Evolutionary conservation across 2,797 vertebrate species (phyloP), one percentile per base, ranked within the genome.

Genomic region (Chelmon rostratus): DNA sequence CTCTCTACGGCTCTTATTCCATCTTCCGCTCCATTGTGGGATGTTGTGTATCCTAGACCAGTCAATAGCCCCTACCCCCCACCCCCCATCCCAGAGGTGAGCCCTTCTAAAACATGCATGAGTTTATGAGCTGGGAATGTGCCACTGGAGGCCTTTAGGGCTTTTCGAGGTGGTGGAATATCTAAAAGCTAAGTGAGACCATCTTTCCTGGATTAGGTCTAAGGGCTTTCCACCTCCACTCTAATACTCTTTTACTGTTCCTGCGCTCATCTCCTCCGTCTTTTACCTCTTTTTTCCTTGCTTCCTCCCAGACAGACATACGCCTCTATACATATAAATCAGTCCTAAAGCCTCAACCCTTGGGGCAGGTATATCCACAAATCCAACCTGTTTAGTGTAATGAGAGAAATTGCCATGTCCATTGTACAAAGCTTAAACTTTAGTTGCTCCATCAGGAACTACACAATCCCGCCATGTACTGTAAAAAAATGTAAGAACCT

Each of bases 71-170:
- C 69, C 72, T 65, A 33, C 64, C 79, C 74, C 78, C 74, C 68
- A 87, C 84, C 76, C 40, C 40, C 40, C 40, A 42, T 6, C 40
- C 88, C n/a, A 7, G 89, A 91, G 92, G 84, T 86, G 83, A 91
- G 70, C 73, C 78, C 88, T 77, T 86, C 88, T 96, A 94, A 96
- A 95, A 95, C 93, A 94, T 95, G 94, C 90, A 95, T 95, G 94
- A 95, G 93, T 84, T 84, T 87, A 88, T 81, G 91, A 89, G 91
- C 81, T 81, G 63, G 72, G 83, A 88, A 91, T 84, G 86, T 25
- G 69, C 86, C 89, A 86, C 84, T 67, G 72, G 87, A 91, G 90
- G 92, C 87, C 91, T 89, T 83, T 1, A 59, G 90, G 90, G 90
- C 82, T 87, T 89, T 90, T 72, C n/a, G 57, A 84, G 89, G 88